Conservation (phyloP, 2,113 vertebrate species). For the Capreolus pygargus region DNA sequence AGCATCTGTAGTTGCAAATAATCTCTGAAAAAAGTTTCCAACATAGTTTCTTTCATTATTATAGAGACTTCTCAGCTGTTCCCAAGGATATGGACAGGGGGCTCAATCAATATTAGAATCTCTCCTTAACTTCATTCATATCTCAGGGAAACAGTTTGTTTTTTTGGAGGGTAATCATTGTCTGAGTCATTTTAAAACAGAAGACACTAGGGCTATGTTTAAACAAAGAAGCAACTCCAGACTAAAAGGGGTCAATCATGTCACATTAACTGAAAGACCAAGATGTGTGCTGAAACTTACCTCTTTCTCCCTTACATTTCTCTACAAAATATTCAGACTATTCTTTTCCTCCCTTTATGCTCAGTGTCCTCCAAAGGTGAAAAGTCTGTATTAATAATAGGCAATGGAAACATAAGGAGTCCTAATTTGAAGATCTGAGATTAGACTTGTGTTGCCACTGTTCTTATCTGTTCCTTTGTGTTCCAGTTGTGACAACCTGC, state of each 20-base stretch:
- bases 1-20: background rate
- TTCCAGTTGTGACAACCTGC: background rate
- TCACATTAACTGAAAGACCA: background rate
- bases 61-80: background rate
- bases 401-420: too few relatives aligned
- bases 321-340: background rate
- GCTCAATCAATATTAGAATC: background rate
- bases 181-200: background rate
- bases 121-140: background rate
- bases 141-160: background rate
- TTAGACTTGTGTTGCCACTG: background rate
- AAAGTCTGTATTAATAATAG: background rate
- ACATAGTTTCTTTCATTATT: background rate
- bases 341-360: background rate
- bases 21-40: background rate
- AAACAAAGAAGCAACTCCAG: background rate
- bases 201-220: background rate
- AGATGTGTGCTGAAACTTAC: background rate
- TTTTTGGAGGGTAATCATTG: background rate
- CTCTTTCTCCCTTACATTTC: background rate
- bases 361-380: background rate
- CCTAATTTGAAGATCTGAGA: background rate
- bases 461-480: background rate
- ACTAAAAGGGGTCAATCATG: background rate
- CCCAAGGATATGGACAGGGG: background rate